Conservation (phyloP, 2,888 invertebrate genomes). For the Zygaena filipendulae region DNA sequence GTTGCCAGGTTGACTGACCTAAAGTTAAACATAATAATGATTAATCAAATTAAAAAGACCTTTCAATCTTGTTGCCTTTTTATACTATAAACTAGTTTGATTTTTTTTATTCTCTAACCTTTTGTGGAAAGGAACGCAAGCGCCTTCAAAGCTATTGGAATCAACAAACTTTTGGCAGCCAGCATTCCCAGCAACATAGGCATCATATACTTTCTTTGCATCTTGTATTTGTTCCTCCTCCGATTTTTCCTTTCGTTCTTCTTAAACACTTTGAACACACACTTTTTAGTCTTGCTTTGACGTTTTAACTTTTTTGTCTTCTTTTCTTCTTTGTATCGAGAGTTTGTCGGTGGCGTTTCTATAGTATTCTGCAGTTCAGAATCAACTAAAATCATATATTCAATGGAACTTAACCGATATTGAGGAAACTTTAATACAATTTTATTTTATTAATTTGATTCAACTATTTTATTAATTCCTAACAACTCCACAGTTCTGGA, state of each 20-base stretch:
- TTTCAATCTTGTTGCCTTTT: no score
- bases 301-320: constrained; percentile 16
- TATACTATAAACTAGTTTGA: no score
- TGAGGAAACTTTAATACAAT: no score
- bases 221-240: constrained; percentile 32
- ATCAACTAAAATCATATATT: constrained; percentile 13
- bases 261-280: constrained; percentile 41
- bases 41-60: no score
- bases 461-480: no score
- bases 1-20: no score
- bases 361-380: constrained; percentile 2
- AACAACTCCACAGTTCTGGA: no score
- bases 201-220: constrained; percentile 65
- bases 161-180: constrained; percentile 72
- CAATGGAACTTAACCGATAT: no score
- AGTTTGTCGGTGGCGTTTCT: constrained; percentile 6
- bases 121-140: constrained; percentile 74
- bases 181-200: constrained; percentile 72
- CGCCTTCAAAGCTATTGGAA: constrained; percentile 75
- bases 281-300: constrained; percentile 36
- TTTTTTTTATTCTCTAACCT: no score
- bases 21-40: no score
- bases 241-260: constrained; percentile 26
- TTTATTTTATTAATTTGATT: no score
- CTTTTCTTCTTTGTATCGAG: constrained; percentile 17